Evolutionary conservation across 2,797 vertebrate species (phyloP).

Genomic region (Aplochiton taeniatus): DNA sequence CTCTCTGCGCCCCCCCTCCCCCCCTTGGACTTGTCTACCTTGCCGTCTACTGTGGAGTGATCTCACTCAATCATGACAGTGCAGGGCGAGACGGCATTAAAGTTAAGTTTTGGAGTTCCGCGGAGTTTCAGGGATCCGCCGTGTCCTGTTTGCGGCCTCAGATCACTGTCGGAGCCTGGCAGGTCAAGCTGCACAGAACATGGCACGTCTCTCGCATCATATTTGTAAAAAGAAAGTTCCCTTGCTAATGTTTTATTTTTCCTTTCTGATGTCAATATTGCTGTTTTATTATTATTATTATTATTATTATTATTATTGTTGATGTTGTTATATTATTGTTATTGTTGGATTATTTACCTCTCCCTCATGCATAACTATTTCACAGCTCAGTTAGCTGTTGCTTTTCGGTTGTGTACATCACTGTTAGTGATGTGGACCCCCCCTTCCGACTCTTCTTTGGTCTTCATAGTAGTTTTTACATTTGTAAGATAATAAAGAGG

Average conservation of each 20-base stretch:
- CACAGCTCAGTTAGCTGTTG: slow-evolving; percentile 60
- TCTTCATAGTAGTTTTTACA: slow-evolving; percentile 63
- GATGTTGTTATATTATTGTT: slow-evolving; percentile 54
- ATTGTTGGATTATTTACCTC: slow-evolving; percentile 66
- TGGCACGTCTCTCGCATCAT: slow-evolving; percentile 45
- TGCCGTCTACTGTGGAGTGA: slow-evolving; percentile 29
- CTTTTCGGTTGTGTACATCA: slow-evolving; percentile 60
- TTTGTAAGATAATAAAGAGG: slow-evolving; percentile 74
- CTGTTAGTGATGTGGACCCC: slow-evolving; percentile 53
- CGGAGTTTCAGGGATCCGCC: neutral
- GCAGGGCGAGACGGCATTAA: slow-evolving; percentile 23
- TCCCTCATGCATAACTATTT: slow-evolving; percentile 59
- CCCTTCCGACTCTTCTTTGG: slow-evolving; percentile 20
- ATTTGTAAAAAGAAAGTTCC: slow-evolving; percentile 20
- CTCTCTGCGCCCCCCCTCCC: neutral
- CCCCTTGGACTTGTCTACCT: slow-evolving; percentile 31
- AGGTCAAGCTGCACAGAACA: slow-evolving; percentile 41
- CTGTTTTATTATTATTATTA: slow-evolving; percentile 60
- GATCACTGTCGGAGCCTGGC: slow-evolving; percentile 16
- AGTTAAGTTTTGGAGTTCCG: neutral
- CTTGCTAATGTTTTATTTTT: slow-evolving; percentile 44
- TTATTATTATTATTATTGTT: slow-evolving; percentile 58
- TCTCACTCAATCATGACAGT: slow-evolving; percentile 32
- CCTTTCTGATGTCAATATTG: slow-evolving; percentile 62
- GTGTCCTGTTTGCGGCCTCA: slow-evolving; percentile 34